Evolutionary conservation across 1,140 invertebrate species (phyloP), one percentile per base, ranked within the genome.

Genomic region (Panagrolaimus sp.): DNA sequence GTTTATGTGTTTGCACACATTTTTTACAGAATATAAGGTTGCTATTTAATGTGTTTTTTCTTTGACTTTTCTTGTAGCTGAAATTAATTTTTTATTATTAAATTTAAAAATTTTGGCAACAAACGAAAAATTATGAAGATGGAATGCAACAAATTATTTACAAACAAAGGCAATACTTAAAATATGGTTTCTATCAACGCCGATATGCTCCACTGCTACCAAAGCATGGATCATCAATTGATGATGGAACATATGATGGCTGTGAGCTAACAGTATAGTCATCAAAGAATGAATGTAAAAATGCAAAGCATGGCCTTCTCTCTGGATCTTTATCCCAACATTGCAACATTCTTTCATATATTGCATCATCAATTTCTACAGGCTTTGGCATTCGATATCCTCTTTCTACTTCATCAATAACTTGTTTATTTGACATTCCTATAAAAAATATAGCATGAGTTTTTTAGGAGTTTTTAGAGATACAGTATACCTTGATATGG

Each of bases 201-300:
- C 51, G 51, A 57, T 57, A 57, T 27, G n/a, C n/a, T n/a, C n/a
- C n/a, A n/a, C n/a, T n/a, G n/a, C 20, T 16, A 20, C 51, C 51
- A 27, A 57, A 57, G 7, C 16, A 43, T 27, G 62, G 27, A 7
- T 69, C 71, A 65, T 73, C 71, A 25, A 72, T 46, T 38, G 62
- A 66, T 64, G 80, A 81, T 16, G 81, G 81, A 9, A 82, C 80
- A 63, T 81, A 81, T 46, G 78, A 82, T 13, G 79, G 80, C 53
- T 81, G 79, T 46, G 70, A 65, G 72, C 92, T 91, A 51, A 96
- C 91, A 82, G 91, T 92, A 85, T 93, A 98, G 78, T 94, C 92
- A 84, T 98, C 93, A 84, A 98, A 96, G 83, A 93, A 96, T 81
- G 93, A 91, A 82, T 92, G 92, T n/a, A 98, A 88, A 85, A 93